Evolutionary conservation across 2,888 invertebrate species (phyloP).

Genomic region (Oscheius sp.): DNA sequence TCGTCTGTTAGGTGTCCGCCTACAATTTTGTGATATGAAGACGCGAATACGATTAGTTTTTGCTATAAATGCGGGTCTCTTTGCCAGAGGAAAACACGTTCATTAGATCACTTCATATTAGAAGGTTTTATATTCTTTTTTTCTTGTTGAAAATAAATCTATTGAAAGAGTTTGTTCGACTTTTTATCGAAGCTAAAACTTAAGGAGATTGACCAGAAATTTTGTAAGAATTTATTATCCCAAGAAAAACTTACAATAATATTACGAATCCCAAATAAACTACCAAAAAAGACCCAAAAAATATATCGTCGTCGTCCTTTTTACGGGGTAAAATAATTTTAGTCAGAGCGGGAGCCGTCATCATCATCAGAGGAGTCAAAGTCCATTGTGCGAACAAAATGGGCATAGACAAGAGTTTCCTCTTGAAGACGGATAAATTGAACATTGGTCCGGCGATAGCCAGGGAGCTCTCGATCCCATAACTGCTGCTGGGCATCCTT

Average conservation of each 20-base stretch:
- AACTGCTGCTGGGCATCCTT: conserved; percentile 66
- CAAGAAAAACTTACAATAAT: too few relatives aligned
- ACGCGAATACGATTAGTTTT: too few relatives aligned
- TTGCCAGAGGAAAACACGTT: too few relatives aligned
- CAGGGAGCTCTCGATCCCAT: conserved; percentile 69
- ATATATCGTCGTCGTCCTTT: neutral
- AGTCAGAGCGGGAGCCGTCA: conserved; percentile 61
- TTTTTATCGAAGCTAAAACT: too few relatives aligned
- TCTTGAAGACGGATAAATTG: conserved; percentile 71
- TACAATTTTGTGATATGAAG: too few relatives aligned
- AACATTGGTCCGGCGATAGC: conserved; percentile 68
- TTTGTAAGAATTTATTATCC: neutral
- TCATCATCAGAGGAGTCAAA: conserved; percentile 58
- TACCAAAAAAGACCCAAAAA: neutral
- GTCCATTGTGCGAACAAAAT: conserved; percentile 54
- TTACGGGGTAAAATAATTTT: neutral
- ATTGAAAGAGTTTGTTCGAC: too few relatives aligned
- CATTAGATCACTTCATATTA: too few relatives aligned
- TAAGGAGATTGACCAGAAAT: neutral
- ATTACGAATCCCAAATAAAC: neutral
- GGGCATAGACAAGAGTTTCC: conserved; percentile 71
- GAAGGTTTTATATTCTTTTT: too few relatives aligned
- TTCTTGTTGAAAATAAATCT: too few relatives aligned
- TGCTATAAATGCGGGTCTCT: too few relatives aligned
- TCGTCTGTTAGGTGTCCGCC: too few relatives aligned